These are phyloP conservation scores for Brevimyrus niger DNA, from an alignment of 2,113 vertebrate species.

Conservation along the genomic window DNA sequence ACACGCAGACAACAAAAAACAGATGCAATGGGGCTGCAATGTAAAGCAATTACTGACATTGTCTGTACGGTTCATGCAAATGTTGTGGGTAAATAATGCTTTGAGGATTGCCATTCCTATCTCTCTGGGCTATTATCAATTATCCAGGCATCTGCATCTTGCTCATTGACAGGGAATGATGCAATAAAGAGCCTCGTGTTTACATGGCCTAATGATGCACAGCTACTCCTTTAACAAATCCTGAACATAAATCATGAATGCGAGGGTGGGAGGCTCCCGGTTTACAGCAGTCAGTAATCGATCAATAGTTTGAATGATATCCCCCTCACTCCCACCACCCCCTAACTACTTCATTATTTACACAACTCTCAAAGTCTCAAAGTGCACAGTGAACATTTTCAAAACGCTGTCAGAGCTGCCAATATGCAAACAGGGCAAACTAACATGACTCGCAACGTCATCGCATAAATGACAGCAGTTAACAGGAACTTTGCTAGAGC, in stretches of 20 bases:
- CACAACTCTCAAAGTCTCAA: background rate
- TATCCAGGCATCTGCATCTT: background rate
- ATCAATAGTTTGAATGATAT: background rate
- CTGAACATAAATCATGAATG: background rate
- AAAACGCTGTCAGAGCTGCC: background rate
- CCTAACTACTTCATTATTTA: background rate
- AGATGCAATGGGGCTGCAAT: background rate
- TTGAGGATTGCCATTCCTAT: background rate
- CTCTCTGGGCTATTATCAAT: conserved; percentile 1
- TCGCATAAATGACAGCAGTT: background rate
- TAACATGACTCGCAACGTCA: background rate
- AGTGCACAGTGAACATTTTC: background rate
- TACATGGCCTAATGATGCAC: background rate
- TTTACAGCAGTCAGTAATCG: background rate
- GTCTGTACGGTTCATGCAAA: background rate
- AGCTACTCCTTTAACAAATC: background rate
- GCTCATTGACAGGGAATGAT: background rate
- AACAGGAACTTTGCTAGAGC: background rate
- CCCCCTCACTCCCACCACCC: background rate
- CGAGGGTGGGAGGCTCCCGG: background rate
- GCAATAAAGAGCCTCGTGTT: background rate
- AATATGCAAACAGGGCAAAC: background rate
- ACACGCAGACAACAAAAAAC: background rate
- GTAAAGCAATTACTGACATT: background rate
- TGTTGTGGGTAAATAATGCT: background rate